Conservation (phyloP, 1,140 invertebrate genomes). For the Bombus impatiens region DNA sequence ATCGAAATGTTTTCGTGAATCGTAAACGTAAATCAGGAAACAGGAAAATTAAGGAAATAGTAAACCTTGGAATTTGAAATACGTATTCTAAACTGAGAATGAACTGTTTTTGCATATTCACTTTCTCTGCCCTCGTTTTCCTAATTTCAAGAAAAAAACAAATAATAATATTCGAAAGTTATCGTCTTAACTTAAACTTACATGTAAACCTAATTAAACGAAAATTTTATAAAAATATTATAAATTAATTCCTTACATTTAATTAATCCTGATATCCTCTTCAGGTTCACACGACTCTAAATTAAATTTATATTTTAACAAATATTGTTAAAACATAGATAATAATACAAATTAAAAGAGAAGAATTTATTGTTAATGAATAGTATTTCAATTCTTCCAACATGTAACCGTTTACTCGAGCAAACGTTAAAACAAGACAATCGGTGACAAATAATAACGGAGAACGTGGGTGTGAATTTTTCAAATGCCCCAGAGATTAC, state of each 20-base stretch:
- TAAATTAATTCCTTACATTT: background rate
- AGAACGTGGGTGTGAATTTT: conserved; percentile 62
- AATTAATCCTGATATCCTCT: background rate
- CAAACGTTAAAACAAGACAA: conserved; percentile 21
- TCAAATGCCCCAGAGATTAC: conserved; percentile 55
- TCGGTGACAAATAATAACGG: conserved; percentile 41
- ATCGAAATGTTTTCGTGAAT: background rate
- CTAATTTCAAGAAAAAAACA: background rate
- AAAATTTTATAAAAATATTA: background rate
- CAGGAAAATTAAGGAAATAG: background rate
- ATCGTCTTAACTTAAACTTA: background rate
- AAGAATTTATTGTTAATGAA: background rate
- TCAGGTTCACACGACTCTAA: background rate
- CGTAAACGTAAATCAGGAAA: background rate
- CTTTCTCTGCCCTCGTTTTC: background rate
- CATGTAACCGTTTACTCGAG: background rate
- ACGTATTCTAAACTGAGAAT: background rate
- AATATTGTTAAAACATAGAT: background rate
- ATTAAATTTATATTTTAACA: background rate
- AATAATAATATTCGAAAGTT: background rate
- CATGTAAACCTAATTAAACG: background rate
- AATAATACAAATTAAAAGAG: background rate
- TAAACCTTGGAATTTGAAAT: conserved; percentile 15
- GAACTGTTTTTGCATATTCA: conserved; percentile 1
- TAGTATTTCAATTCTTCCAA: conserved; percentile 6